A percentile compares a stretch with the other conserved stretches of the same genome.
Evolutionary conservation across 2,113 vertebrate genomes (phyloP).

Genomic region (Anseranas semipalmata): DNA sequence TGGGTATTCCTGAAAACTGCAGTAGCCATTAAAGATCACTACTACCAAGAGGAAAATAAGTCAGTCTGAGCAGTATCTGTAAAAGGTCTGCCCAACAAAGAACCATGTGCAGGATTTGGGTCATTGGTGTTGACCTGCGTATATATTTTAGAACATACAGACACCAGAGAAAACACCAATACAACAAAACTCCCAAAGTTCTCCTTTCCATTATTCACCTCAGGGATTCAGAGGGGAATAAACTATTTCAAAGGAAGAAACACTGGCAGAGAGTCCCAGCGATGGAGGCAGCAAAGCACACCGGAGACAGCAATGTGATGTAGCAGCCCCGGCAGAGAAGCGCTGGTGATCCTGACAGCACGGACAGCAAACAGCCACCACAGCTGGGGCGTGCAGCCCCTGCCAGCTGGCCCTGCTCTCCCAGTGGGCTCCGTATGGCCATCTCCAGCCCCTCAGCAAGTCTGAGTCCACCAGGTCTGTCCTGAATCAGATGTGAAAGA

Average conservation of each 20-base stretch:
- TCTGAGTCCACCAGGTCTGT: background rate
- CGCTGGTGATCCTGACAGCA: too few relatives aligned
- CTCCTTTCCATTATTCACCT: too few relatives aligned
- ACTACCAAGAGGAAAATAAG: background rate
- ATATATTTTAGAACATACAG: background rate
- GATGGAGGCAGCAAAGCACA: background rate
- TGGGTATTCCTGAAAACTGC: background rate
- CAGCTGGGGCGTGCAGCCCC: fast-evolving
- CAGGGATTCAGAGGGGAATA: background rate
- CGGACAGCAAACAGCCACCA: too few relatives aligned
- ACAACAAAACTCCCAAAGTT: background rate
- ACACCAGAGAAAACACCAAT: background rate
- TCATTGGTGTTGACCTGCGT: background rate
- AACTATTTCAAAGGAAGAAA: background rate
- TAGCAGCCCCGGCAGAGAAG: fast-evolving
- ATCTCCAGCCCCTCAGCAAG: background rate
- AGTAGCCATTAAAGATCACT: background rate
- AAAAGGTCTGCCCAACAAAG: background rate
- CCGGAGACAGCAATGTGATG: background rate
- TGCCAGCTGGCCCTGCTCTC: too few relatives aligned
- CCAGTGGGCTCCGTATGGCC: fast-evolving
- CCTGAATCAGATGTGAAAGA: background rate
- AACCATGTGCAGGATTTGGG: background rate
- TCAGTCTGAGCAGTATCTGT: fast-evolving
- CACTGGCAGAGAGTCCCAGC: fast-evolving